Conservation (phyloP, 2,888 invertebrate species). For the Polyommatus icarus region DNA sequence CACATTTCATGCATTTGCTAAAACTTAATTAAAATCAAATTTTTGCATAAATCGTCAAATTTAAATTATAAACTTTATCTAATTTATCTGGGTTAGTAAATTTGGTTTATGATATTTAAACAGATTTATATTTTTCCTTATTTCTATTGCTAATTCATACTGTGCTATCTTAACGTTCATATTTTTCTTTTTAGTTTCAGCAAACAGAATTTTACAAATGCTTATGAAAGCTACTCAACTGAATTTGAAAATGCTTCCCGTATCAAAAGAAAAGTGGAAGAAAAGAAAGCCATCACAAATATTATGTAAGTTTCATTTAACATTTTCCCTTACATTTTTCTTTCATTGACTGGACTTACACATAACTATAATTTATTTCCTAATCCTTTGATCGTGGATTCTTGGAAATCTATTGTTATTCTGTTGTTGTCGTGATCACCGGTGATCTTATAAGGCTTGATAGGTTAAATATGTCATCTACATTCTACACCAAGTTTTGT, state of each 20-base stretch:
- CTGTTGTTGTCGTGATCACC: too few species aligned
- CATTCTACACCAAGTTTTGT: background rate
- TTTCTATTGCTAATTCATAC: background rate
- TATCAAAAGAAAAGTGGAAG: slow-evolving; percentile 65
- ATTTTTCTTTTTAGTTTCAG: slow-evolving; percentile 45
- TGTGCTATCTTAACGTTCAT: background rate
- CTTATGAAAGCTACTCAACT: slow-evolving; percentile 60
- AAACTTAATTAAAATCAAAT: background rate
- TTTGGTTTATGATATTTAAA: background rate
- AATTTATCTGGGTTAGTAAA: background rate
- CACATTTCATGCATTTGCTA: background rate
- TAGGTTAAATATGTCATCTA: background rate
- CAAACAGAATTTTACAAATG: slow-evolving; percentile 54
- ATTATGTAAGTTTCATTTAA: slow-evolving; percentile 57
- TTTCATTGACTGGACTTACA: background rate
- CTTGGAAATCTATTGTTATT: too few species aligned
- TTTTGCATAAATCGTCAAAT: background rate
- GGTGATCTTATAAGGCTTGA: too few species aligned
- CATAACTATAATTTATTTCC: background rate
- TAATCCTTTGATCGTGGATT: too few species aligned
- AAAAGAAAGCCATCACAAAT: slow-evolving; percentile 61
- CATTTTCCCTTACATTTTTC: background rate
- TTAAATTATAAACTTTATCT: background rate
- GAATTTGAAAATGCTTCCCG: slow-evolving; percentile 61
- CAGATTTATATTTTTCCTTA: background rate